phyloP scores from a whole-genome alignment of 1,140 invertebrate species.

The Leucophenga varia region DNA sequence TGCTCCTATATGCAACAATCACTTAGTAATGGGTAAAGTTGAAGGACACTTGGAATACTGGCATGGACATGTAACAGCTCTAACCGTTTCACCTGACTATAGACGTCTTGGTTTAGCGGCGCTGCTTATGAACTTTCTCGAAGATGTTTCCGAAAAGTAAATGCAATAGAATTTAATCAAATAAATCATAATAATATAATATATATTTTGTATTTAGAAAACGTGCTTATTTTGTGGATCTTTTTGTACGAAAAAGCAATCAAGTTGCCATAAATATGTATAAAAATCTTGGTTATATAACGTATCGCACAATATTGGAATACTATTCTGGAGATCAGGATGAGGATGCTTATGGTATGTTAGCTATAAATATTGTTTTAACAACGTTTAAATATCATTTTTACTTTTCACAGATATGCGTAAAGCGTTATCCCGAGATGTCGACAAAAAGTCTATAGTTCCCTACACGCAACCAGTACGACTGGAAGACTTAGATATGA shows the following conservation, averaged over 20 bases:
- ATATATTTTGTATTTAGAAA: slow-evolving; percentile 69
- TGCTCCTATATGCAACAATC: neutral
- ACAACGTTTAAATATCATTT: neutral
- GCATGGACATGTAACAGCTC: slow-evolving; percentile 98
- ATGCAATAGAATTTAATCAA: neutral
- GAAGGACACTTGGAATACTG: slow-evolving; percentile 94
- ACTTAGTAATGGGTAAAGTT: slow-evolving; percentile 95
- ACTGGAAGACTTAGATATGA: slow-evolving; percentile 90
- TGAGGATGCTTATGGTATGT: slow-evolving; percentile 95
- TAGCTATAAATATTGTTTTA: neutral
- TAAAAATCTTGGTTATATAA: slow-evolving; percentile 92
- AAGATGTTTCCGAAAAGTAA: slow-evolving; percentile 95
- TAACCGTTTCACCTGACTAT: slow-evolving; percentile 95
- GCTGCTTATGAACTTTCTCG: slow-evolving; percentile 92
- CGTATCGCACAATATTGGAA: slow-evolving; percentile 93
- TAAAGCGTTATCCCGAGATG: slow-evolving; percentile 92
- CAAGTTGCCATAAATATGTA: slow-evolving; percentile 98
- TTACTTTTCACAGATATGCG: slow-evolving; percentile 86
- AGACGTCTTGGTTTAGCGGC: slow-evolving; percentile 88
- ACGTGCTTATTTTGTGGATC: slow-evolving; percentile 95
- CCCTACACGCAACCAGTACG: slow-evolving; percentile 91
- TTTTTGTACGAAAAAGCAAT: slow-evolving; percentile 98
- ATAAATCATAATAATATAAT: neutral
- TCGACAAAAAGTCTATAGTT: slow-evolving; percentile 90
- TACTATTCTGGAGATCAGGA: slow-evolving; percentile 97